Conservation (phyloP, 2,888 invertebrate species). For the Barypeithes pellucidus region DNA sequence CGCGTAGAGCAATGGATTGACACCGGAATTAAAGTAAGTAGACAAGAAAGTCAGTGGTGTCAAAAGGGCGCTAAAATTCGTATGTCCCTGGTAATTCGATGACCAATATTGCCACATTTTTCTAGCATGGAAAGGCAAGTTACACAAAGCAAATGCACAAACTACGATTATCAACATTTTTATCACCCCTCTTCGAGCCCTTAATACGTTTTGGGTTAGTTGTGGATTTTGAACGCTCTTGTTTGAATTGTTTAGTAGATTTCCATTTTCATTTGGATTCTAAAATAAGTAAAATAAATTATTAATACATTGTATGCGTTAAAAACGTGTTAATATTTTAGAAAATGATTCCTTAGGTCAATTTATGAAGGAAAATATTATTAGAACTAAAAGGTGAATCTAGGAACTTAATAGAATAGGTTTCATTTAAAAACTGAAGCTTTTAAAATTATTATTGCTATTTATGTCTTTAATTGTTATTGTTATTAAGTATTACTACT, state of each 20-base stretch:
- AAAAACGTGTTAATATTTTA: no score
- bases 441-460: no score
- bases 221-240: slow-evolving; percentile 72
- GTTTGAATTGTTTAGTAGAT: slow-evolving; percentile 58
- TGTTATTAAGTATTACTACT: no score
- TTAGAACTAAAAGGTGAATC: no score
- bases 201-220: slow-evolving; percentile 83
- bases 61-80: slow-evolving; percentile 83
- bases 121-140: slow-evolving; percentile 90
- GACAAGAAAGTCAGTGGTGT: slow-evolving; percentile 91
- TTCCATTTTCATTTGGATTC: slow-evolving; percentile 16
- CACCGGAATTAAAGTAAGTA: slow-evolving; percentile 91
- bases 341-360: no score
- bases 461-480: no score
- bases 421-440: no score
- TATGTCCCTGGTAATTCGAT: slow-evolving; percentile 74
- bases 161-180: slow-evolving; percentile 92
- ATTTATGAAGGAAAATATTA: no score
- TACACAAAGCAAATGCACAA: slow-evolving; percentile 90
- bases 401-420: no score
- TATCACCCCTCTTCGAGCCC: slow-evolving; percentile 88
- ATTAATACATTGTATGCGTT: no score
- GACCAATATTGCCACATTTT: slow-evolving; percentile 91
- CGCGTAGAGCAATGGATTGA: slow-evolving; percentile 93
- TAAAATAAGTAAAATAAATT: slow-evolving; percentile 20